These are phyloP conservation scores for Ormia ochracea DNA, from an alignment of 2,888 invertebrate species.

Conservation along the genomic window DNA sequence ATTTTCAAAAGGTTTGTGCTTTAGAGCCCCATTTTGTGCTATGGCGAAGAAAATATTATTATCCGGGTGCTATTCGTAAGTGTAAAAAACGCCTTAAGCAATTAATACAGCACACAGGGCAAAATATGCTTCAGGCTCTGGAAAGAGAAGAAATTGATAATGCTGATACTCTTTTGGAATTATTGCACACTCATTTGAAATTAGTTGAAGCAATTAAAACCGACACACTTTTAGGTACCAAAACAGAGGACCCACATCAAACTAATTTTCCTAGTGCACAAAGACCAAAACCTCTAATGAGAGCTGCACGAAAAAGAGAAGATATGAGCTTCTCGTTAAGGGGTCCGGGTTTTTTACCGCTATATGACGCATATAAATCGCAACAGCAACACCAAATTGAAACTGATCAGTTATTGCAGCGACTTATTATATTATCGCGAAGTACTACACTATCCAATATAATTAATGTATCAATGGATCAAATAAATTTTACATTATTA, in stretches of 20 bases:
- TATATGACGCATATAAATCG: conserved; percentile 24
- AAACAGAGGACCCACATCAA: conserved; percentile 73
- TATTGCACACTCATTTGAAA: conserved; percentile 70
- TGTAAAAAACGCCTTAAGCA: conserved; percentile 67
- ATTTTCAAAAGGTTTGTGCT: conserved; percentile 89
- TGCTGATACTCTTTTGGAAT: conserved; percentile 69
- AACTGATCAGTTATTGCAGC: conserved; percentile 67
- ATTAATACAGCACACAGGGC: conserved; percentile 64
- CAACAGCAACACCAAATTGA: conserved; percentile 61
- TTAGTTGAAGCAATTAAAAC: conserved; percentile 70
- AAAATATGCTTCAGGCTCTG: conserved; percentile 39
- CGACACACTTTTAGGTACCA: conserved; percentile 69
- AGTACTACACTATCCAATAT: conserved; percentile 53
- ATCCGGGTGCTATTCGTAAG: conserved; percentile 78
- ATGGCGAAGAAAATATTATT: conserved; percentile 87
- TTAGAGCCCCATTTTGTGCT: conserved; percentile 86
- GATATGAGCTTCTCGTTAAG: conserved; percentile 29
- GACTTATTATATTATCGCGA: conserved; percentile 65
- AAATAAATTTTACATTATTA: conserved; percentile 84
- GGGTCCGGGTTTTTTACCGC: conserved; percentile 65
- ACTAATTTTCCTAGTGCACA: conserved; percentile 72
- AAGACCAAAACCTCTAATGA: conserved; percentile 64
- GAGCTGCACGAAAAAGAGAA: not conserved
- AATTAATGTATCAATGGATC: conserved; percentile 77
- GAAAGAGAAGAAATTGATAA: conserved; percentile 64